Evolutionary conservation across 1,140 invertebrate species (phyloP).

Genomic region (Subanguina moxae): DNA sequence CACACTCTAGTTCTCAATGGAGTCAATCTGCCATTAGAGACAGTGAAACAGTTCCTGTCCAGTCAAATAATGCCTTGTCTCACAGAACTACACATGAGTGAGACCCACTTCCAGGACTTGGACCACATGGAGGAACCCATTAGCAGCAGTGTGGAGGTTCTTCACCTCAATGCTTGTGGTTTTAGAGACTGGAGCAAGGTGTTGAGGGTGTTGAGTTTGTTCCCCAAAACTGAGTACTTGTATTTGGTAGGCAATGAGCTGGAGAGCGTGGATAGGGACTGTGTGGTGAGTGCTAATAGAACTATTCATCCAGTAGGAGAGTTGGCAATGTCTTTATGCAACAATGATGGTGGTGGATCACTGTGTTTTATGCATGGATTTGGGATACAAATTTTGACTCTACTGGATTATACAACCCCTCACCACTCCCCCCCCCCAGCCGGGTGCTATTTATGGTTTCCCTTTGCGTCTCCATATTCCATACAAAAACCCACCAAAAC

Average conservation of each 20-base stretch:
- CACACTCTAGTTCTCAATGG: slow-evolving; percentile 25
- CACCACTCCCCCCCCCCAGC: too few relatives aligned
- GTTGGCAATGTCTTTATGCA: not conserved
- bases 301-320: not conserved
- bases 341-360: too few relatives aligned
- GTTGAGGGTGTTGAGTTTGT: slow-evolving; percentile 4
- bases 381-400: too few relatives aligned
- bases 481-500: too few relatives aligned
- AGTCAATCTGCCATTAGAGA: slow-evolving; percentile 21
- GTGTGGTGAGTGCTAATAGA: not conserved
- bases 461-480: too few relatives aligned
- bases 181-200: slow-evolving; percentile 20
- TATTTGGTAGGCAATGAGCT: slow-evolving; percentile 12
- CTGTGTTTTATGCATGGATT: too few relatives aligned
- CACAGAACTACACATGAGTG: slow-evolving; percentile 18
- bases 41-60: slow-evolving; percentile 7
- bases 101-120: slow-evolving; percentile 18
- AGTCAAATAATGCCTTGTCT: slow-evolving; percentile 14
- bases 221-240: slow-evolving; percentile 11
- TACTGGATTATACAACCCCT: too few relatives aligned
- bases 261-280: not conserved
- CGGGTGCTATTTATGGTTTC: too few relatives aligned
- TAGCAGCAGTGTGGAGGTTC: slow-evolving; percentile 17
- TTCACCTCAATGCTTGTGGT: slow-evolving; percentile 23
- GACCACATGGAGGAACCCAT: not conserved